phyloP scores from a whole-genome alignment of 2,113 vertebrate species.

The Paedocypris sp. region DNA sequence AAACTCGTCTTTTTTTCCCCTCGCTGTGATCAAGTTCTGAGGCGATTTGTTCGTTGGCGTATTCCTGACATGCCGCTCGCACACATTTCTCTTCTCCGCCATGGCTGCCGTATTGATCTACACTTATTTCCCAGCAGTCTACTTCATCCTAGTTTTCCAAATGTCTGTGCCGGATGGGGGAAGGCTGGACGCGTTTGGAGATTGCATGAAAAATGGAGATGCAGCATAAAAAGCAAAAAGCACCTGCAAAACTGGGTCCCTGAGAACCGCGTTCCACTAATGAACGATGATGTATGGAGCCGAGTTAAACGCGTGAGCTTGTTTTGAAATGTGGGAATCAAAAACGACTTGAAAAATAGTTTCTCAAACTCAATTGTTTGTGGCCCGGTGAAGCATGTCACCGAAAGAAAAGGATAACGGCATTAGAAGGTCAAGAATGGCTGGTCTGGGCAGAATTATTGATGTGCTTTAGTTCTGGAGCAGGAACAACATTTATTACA shows the following conservation, averaged over 20 bases:
- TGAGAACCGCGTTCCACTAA: neutral
- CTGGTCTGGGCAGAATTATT: neutral
- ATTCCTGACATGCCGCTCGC: neutral
- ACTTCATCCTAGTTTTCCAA: neutral
- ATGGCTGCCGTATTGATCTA: neutral
- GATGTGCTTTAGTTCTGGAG: neutral
- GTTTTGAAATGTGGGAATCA: neutral
- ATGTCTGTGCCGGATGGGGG: neutral
- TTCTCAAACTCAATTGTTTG: too few relatives aligned
- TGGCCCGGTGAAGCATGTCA: too few relatives aligned
- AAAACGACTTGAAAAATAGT: neutral
- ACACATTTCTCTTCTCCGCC: neutral
- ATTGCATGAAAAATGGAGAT: neutral
- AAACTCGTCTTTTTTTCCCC: too few relatives aligned
- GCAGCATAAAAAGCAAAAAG: neutral
- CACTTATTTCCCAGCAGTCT: neutral
- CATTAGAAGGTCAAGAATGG: too few relatives aligned
- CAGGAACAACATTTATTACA: neutral
- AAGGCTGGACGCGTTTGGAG: neutral
- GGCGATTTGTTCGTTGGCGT: neutral
- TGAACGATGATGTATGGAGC: neutral
- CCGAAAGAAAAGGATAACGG: too few relatives aligned
- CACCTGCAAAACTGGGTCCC: neutral
- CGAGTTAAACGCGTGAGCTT: too few relatives aligned
- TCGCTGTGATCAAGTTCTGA: too few relatives aligned